Conservation (phyloP, 2,888 invertebrate genomes). For the Mythimna pallens region DNA sequence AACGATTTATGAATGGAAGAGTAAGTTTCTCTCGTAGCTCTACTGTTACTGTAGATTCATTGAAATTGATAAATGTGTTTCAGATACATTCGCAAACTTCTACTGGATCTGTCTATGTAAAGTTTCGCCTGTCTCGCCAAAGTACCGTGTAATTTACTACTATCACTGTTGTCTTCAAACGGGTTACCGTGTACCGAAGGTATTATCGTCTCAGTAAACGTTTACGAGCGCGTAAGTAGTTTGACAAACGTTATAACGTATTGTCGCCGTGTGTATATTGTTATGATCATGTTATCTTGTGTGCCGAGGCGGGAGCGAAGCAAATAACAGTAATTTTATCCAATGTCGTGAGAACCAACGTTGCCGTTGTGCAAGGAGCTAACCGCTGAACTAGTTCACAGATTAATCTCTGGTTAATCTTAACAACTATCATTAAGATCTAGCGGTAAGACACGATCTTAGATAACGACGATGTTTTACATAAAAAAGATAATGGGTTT, state of each 20-base stretch:
- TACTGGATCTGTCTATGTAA: conserved; percentile 28
- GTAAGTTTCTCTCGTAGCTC: conserved; percentile 24
- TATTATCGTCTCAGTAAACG: conserved; percentile 50
- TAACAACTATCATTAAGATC: conserved; percentile 82
- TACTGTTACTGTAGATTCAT: conserved; percentile 12
- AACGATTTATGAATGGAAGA: conserved; percentile 26
- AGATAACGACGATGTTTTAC: conserved; percentile 69
- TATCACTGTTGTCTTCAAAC: conserved; percentile 43
- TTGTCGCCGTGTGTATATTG: conserved; percentile 61
- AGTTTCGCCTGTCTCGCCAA: conserved; percentile 32
- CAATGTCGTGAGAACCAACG: conserved; percentile 88
- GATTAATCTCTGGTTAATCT: conserved; percentile 83
- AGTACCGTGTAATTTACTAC: conserved; percentile 37
- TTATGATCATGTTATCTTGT: conserved; percentile 72
- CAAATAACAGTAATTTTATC: conserved; percentile 86
- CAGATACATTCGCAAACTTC: conserved; percentile 37
- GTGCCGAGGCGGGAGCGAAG: conserved; percentile 57
- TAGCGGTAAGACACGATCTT: conserved; percentile 77
- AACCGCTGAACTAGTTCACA: conserved; percentile 85
- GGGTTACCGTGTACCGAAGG: conserved; percentile 47
- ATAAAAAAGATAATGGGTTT: conserved; percentile 34
- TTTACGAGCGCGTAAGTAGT: conserved; percentile 57
- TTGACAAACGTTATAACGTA: conserved; percentile 62
- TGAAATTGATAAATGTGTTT: conserved; percentile 43
- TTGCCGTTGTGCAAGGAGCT: conserved; percentile 77